A percentile compares a stretch with the other conserved stretches of the same genome.
These are phyloP conservation scores for Monochamus alternatus DNA, from an alignment of 2,888 invertebrate genomes.

Conservation along the genomic window DNA sequence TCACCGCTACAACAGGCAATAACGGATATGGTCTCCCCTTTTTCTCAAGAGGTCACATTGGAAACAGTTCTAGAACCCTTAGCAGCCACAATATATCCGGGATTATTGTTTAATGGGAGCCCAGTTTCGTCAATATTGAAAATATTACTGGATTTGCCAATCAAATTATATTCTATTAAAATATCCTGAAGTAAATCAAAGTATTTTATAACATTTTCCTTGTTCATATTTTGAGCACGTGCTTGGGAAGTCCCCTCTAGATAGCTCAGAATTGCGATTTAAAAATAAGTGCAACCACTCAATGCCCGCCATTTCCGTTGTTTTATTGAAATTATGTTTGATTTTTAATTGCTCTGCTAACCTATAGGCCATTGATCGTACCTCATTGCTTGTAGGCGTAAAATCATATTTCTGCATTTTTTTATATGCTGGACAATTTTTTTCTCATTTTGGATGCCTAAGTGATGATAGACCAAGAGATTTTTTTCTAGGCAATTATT, in stretches of 20 bases:
- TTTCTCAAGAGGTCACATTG: constrained; percentile 37
- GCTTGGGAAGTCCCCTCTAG: too few species aligned
- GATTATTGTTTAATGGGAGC: neutral
- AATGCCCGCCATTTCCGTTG: neutral
- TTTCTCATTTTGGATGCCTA: neutral
- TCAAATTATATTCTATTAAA: too few species aligned
- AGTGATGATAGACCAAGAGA: neutral
- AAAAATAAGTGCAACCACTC: neutral
- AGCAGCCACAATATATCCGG: neutral
- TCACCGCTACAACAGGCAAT: constrained; percentile 48
- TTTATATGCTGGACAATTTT: neutral
- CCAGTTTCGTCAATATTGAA: constrained; percentile 20
- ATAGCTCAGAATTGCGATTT: neutral
- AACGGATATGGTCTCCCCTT: constrained; percentile 44
- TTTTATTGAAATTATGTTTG: neutral
- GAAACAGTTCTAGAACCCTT: neutral
- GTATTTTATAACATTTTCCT: too few species aligned
- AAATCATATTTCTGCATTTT: neutral
- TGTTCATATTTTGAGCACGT: too few species aligned
- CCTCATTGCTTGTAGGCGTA: neutral
- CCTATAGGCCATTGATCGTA: neutral
- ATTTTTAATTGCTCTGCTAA: neutral
- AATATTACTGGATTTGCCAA: neutral
- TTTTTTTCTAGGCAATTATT: too few species aligned
- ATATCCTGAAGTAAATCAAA: too few species aligned